Base-by-base conservation (phyloP, 2,888 invertebrate genomes). In the Andricus curvator region DNA sequence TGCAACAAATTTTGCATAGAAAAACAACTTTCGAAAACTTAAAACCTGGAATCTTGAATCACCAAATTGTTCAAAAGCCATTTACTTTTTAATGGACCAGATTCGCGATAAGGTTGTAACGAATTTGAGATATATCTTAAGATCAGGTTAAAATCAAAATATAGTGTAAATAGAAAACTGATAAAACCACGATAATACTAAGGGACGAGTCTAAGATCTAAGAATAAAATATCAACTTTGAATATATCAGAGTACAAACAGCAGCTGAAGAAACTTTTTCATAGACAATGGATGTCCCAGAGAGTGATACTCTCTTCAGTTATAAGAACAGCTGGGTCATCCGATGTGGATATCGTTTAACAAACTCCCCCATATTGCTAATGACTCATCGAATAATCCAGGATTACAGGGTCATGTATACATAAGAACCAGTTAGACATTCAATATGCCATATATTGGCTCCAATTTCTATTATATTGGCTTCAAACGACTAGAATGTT, bases 341-440 rank as follows among this genome's bases (percentile, higher is more conserved):
- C 33, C 56, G 56, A 74, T 74, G 37, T 74, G 20, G 70, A 67
- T 51, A 74, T 74, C 70, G 70, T 74, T 74, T 74, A 74, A 56
- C 74, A 56, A 74, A 74, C 74, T 74, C 74, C 74, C 74, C 56
- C 56, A 70, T n/a, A 4, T 56, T 51, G n/a, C 33, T 70, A 74
- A 51, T 70, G 70, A 70, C 48, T 70, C 70, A 70, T 20, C 29
- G 44, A 70, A 62, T 56, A 68, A 70, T 74, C n/a, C 56, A 51
- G 74, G 70, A 51, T 33, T 29, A 44, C 44, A 44, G 44, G 15
- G 44, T 44, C 44, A 44, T 11, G 44, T 44, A 15, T 25, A 29
- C 13, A 44, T 25, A 29, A 29, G 33, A 33, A 29, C 25, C 17
- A 29, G 33, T 29, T 20, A 20, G 33, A 29, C 25, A 62, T 62